A percentile compares a stretch with the other conserved stretches of the same genome.
phyloP scores from a whole-genome alignment of 2,888 invertebrate species.

The Cephus runcator region DNA sequence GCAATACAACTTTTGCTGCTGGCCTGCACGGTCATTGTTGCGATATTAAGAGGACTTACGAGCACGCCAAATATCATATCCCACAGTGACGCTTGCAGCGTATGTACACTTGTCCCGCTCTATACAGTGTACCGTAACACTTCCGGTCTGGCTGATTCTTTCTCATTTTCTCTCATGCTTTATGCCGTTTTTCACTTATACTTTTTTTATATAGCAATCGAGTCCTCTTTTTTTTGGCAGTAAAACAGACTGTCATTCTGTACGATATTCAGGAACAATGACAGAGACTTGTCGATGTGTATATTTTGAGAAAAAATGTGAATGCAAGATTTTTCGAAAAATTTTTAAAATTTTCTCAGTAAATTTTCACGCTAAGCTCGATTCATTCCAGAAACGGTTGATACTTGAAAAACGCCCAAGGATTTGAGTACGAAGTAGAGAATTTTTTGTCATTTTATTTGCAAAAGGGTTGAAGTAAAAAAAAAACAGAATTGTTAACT shows the following conservation, averaged over 20 bases:
- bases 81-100: not conserved
- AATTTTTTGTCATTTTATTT: not conserved
- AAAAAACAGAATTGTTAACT: not conserved
- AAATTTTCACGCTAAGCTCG: not conserved
- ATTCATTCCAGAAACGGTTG: not conserved
- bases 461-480: not conserved
- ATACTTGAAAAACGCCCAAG: not conserved
- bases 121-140: not conserved
- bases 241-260: no score
- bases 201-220: not conserved
- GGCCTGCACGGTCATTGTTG: constrained; percentile 11
- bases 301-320: not conserved
- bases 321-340: not conserved
- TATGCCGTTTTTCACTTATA: not conserved
- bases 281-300: not conserved
- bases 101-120: not conserved
- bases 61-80: not conserved
- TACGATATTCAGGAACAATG: not conserved
- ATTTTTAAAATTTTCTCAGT: not conserved
- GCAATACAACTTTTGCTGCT: not conserved
- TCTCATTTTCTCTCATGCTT: not conserved
- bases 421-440: not conserved
- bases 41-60: constrained; percentile 15
- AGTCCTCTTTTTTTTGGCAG: not conserved
- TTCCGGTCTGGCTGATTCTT: not conserved